A percentile compares a stretch with the other conserved stretches of the same genome.
phyloP scores from a whole-genome alignment of 2,113 vertebrate genomes.

The Notechis scutatus region DNA sequence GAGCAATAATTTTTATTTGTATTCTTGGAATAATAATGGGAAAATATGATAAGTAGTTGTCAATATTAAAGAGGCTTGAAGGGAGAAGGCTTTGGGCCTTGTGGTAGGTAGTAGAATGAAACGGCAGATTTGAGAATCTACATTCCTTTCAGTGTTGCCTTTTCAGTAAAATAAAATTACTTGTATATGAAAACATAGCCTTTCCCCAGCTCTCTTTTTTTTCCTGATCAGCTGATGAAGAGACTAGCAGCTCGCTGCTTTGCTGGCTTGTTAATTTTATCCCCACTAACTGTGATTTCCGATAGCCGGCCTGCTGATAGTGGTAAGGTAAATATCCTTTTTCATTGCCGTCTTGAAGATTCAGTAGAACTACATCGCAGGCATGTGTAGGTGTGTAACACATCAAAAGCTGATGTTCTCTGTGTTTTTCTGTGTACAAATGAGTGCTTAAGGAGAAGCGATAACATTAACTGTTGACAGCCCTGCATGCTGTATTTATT shows the following conservation, averaged over 20 bases:
- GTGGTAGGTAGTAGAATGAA: slow-evolving; percentile 83
- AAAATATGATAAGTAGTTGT: slow-evolving; percentile 84
- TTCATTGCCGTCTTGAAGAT: slow-evolving; percentile 85
- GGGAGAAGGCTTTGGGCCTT: slow-evolving; percentile 88
- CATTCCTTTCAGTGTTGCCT: slow-evolving; percentile 85
- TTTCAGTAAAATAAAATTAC: slow-evolving; percentile 93
- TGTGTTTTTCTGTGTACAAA: slow-evolving; percentile 70
- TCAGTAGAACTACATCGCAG: slow-evolving; percentile 86
- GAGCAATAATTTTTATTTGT: slow-evolving; percentile 73
- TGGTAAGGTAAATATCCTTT: slow-evolving; percentile 97
- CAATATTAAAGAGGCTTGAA: slow-evolving; percentile 91
- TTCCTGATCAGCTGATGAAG: slow-evolving; percentile 99
- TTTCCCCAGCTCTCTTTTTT: slow-evolving; percentile 94
- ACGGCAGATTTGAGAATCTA: slow-evolving; percentile 86
- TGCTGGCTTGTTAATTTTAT: slow-evolving; percentile 99
- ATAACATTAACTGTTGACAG: slow-evolving; percentile 79
- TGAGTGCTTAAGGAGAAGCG: slow-evolving; percentile 74
- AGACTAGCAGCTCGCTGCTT: slow-evolving; percentile 99
- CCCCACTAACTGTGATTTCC: slow-evolving; percentile 97
- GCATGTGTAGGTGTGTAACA: slow-evolving; percentile 86
- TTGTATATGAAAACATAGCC: slow-evolving; percentile 99
- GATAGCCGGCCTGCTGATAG: slow-evolving; percentile 93
- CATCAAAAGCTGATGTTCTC: slow-evolving; percentile 74
- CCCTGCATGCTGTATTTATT: slow-evolving; percentile 81
- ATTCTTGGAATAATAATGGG: slow-evolving; percentile 77